phyloP scores from a whole-genome alignment of 1,140 invertebrate species.

The Magallana ariakensis region DNA sequence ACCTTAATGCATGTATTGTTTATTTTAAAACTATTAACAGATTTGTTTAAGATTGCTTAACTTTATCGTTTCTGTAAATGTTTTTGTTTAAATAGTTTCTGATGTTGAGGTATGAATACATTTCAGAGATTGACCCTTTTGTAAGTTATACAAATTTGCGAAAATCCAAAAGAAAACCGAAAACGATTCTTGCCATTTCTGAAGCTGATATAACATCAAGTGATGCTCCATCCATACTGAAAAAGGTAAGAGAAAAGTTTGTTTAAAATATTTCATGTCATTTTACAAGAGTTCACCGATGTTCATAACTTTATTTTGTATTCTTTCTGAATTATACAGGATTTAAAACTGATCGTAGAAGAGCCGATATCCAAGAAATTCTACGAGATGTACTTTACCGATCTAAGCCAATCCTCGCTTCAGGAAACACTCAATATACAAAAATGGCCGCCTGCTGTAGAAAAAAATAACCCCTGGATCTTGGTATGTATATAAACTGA shows the following conservation, averaged over 20 bases:
- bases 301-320: background rate
- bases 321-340: background rate
- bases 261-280: background rate
- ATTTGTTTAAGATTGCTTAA: too few species aligned
- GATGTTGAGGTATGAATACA: background rate
- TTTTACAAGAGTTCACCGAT: background rate
- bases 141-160: constrained; percentile 42
- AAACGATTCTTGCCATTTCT: constrained; percentile 4
- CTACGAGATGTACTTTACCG: background rate
- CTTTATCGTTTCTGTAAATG: too few species aligned
- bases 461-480: background rate
- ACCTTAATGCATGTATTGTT: too few species aligned
- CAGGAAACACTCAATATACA: background rate
- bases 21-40: too few species aligned
- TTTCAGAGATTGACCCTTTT: background rate
- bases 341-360: background rate
- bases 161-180: background rate
- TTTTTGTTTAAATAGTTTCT: too few species aligned
- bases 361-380: constrained; percentile 43
- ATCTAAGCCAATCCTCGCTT: background rate
- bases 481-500: background rate
- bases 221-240: constrained; percentile 28
- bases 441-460: background rate
- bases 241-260: background rate
- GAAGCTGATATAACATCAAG: constrained; percentile 27